A percentile compares a stretch with the other conserved stretches of the same genome.
These are phyloP conservation scores for Neomorphus geoffroyi DNA, from an alignment of 2,797 vertebrate genomes.

Conservation along the genomic window DNA sequence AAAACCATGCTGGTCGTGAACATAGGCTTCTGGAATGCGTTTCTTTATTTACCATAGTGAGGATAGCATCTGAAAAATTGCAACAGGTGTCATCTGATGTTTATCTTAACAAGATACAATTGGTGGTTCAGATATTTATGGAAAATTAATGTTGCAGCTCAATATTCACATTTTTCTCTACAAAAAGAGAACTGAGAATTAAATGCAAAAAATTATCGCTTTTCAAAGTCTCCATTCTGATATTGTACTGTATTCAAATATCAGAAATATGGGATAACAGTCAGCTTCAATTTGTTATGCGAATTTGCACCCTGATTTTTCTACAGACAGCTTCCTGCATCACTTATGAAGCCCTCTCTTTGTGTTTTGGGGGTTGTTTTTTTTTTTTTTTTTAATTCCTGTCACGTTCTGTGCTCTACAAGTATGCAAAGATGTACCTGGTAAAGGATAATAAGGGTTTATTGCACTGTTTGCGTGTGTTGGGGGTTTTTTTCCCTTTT, in stretches of 20 bases:
- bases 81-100: not conserved
- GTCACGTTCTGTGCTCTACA: not conserved
- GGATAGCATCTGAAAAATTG: not conserved
- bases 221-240: not conserved
- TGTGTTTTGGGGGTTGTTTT: not conserved
- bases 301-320: not conserved
- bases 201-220: not conserved
- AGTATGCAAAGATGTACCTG: not conserved
- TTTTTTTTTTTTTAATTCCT: not conserved
- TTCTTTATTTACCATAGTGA: not conserved
- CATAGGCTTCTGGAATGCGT: not conserved
- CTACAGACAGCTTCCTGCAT: not conserved
- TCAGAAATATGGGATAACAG: not conserved
- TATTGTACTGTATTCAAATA: not conserved
- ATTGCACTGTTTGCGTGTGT: not conserved
- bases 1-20: not conserved
- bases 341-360: not conserved
- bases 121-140: not conserved
- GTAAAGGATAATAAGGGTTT: not conserved
- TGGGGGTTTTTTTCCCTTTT: too few species aligned
- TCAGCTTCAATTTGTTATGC: not conserved
- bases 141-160: not conserved
- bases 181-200: not conserved
- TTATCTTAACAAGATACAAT: not conserved
- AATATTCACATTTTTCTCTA: not conserved